Evolutionary conservation across 2,113 vertebrate genomes (phyloP), one percentile per base, ranked within the genome.

Genomic region (Apeltes quadracus): DNA sequence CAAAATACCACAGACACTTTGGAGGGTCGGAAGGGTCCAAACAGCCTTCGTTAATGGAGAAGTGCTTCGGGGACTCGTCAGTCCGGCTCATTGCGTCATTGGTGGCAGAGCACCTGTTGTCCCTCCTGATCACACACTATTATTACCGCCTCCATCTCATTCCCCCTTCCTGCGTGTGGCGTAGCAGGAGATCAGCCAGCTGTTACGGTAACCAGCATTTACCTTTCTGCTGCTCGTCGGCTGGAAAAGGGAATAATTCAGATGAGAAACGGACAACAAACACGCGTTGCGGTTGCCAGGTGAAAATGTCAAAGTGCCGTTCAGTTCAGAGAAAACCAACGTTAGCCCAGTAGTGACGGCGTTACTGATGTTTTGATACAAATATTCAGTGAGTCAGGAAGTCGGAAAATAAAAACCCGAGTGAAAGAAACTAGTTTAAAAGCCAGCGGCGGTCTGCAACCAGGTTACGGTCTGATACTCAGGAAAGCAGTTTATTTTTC

Each of bases 151-250:
- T 78, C n/a, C 25, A 50, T 66, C 70, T 88, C 75, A 84, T 85
- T 88, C 68, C 69, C 84, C 75, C 87, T 73, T 72, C 38, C 69
- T 62, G 69, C 59, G 58, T 76, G 79, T 55, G 34, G 39, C 36
- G 1, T 72, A 46, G 59, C 34, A 12, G 81, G 72, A 57, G 75
- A 72, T 38, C 11, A 2, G 76, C 7, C 69, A 63, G 83, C 69
- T 84, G 81, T 74, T 71, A 81, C 73, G 46, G 22, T 63, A 34
- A 32, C 39, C 78, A 82, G 80, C 79, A 80, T 70, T 82, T 76
- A 34, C 57, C 25, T 70, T 61, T 51, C 59, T 20, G 18, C 41
- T 67, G 56, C 57, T 0, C 32, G 66, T 72, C 66, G 69, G 75
- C 38, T 57, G 61, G 2, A 74, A 9, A 23, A 69, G 70, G 12